Percentiles rank a stretch among this genome's conserved stretches.
phyloP scores from a whole-genome alignment of 2,888 invertebrate genomes.

The Spilosoma lubricipeda region DNA sequence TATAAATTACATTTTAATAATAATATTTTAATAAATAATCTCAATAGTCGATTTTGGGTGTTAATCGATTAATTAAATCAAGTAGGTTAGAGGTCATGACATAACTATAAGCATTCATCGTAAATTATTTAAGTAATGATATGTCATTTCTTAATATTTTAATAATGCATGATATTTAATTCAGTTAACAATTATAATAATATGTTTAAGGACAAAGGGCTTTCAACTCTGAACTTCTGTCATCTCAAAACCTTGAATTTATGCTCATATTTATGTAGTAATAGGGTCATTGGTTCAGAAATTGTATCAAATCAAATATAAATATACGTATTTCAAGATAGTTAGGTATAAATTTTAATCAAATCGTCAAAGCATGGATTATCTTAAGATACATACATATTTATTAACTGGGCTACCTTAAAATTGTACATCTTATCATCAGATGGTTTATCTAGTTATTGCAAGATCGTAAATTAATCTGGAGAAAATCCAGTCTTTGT shows the following conservation, averaged over 20 bases:
- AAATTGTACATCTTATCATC: slow-evolving; percentile 26
- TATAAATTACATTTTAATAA: background rate
- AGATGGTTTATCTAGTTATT: slow-evolving; percentile 18
- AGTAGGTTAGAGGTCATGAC: slow-evolving; percentile 6
- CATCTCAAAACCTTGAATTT: background rate
- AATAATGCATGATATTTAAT: background rate
- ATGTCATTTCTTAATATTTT: background rate
- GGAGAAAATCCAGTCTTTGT: slow-evolving; percentile 89
- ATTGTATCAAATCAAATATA: background rate
- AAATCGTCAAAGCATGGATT: background rate
- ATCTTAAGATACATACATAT: slow-evolving; percentile 19
- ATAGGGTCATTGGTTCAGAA: background rate
- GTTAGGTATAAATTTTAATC: background rate
- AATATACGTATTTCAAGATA: background rate
- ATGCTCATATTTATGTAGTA: background rate
- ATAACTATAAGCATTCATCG: background rate
- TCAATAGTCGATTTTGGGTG: background rate
- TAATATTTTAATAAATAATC: background rate
- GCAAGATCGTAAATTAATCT: slow-evolving; percentile 52
- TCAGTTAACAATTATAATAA: background rate
- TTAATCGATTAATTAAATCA: slow-evolving; percentile 1
- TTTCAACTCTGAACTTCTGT: slow-evolving; percentile 2
- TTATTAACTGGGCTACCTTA: slow-evolving; percentile 27
- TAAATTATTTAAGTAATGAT: background rate
- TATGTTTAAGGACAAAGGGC: background rate